phyloP scores from a whole-genome alignment of 2,113 vertebrate species.

The Anser brachyrhynchus region DNA sequence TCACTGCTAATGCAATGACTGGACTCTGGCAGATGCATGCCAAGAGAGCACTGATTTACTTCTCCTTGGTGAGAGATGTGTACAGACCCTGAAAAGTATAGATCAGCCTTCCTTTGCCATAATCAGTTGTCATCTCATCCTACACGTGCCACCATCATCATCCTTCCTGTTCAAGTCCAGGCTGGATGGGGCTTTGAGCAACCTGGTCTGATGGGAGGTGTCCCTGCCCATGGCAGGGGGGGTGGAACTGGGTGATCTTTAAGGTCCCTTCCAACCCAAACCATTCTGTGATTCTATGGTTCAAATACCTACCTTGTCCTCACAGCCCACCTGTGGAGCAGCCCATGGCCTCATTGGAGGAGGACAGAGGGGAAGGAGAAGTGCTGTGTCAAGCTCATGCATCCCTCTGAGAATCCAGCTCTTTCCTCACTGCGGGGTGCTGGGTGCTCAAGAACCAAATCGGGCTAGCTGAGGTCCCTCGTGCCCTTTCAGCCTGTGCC shows the following conservation, averaged over 20 bases:
- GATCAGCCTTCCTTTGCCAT: not conserved
- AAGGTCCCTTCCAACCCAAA: no score
- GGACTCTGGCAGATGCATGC: not conserved
- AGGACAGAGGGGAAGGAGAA: not conserved
- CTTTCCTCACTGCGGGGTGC: not conserved
- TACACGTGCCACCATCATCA: not conserved
- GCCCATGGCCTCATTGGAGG: not conserved
- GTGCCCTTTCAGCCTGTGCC: not conserved
- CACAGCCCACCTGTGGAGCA: not conserved
- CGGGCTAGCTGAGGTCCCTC: not conserved
- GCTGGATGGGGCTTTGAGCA: no score
- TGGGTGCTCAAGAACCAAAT: not conserved
- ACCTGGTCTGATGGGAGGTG: no score
- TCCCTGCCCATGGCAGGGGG: no score
- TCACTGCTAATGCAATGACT: not conserved
- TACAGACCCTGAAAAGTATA: not conserved
- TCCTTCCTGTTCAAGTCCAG: not conserved
- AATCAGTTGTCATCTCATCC: not conserved
- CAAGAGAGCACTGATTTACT: not conserved
- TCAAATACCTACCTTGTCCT: not conserved
- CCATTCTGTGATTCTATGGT: no score
- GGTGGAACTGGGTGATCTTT: no score
- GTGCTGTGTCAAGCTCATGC: not conserved
- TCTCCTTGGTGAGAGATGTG: not conserved
- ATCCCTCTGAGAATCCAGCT: not conserved